Percentiles rank a stretch among this genome's conserved stretches.
Evolutionary conservation across 1,140 invertebrate genomes (phyloP).

Genomic region (Drosophila neocordata): DNA sequence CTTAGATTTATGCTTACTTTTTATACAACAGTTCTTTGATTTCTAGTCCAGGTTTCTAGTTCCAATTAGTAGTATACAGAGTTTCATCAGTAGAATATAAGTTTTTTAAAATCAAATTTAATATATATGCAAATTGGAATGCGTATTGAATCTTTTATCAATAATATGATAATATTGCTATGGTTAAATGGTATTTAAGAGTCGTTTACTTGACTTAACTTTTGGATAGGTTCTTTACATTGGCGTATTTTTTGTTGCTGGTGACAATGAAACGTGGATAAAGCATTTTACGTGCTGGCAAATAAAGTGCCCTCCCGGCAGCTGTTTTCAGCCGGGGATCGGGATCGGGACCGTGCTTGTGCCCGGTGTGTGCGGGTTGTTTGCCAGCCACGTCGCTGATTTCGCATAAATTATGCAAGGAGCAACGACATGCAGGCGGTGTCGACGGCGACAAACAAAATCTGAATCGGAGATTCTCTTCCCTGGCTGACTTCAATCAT

Average conservation of each 20-base stretch:
- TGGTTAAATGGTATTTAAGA: neutral
- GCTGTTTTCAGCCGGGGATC: slow-evolving; percentile 18
- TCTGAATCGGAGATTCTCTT: neutral
- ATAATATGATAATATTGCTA: neutral
- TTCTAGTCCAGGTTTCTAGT: too few species aligned
- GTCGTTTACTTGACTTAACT: neutral
- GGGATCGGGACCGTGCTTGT: neutral
- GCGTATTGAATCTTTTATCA: too few species aligned
- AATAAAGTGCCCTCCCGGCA: slow-evolving; percentile 51
- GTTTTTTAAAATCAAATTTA: too few species aligned
- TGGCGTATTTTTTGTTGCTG: slow-evolving; percentile 12
- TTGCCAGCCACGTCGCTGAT: slow-evolving; percentile 65
- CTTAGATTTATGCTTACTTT: too few species aligned
- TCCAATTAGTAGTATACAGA: too few species aligned
- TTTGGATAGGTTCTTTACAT: neutral
- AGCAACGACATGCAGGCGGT: slow-evolving; percentile 44
- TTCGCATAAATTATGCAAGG: slow-evolving; percentile 79
- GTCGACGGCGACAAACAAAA: neutral
- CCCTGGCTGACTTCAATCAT: neutral
- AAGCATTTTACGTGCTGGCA: slow-evolving; percentile 77
- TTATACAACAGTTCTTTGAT: too few species aligned
- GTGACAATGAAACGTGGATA: slow-evolving; percentile 78
- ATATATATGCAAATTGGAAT: too few species aligned
- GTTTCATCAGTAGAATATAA: too few species aligned
- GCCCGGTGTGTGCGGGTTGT: slow-evolving; percentile 43